Evolutionary conservation across 1,140 invertebrate species (phyloP), one percentile per base, ranked within the genome.

Genomic region (Propsilocerus akamusi): DNA sequence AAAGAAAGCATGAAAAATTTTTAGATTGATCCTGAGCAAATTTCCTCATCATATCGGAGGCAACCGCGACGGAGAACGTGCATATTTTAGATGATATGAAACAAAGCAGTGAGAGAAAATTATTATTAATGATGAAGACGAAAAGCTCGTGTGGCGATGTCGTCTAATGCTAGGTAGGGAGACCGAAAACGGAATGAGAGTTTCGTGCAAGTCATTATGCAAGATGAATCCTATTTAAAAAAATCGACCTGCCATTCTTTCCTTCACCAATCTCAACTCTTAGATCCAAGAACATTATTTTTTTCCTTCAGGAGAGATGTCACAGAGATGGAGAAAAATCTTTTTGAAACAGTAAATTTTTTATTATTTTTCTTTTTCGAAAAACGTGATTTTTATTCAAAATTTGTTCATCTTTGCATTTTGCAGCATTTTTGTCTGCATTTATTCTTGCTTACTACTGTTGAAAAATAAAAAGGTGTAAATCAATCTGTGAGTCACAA

Each of bases 321-420:
- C 17, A 14, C 14, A 37, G 6, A n/a, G 30, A 37, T 17, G 14
- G 20, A 37, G 32, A 37, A 6, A n/a, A 17, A 1, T 37, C n/a
- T n/a, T 6, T 17, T 17, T 37, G 11, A 37, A 37, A 37, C 32
- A 41, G 34, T 41, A 14, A 41, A 41, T 41, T 41, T 41, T 41
- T 41, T 41, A 41, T 41, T 41, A 41, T 41, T 41, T 41, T 41
- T 4, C 17, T 17, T 41, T 20, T 41, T 20, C 22, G 14, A 41
- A 41, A 41, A 41, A 41, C 34, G 34, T 41, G 34, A 41, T 41
- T 41, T 41, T 41, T 41, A 41, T 41, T 41, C 14, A 41, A 41
- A 41, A 20, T 41, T 37, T 41, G 17, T 41, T n/a, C n/a, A n/a
- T n/a, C n/a, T n/a, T n/a, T n/a, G n/a, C n/a, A n/a, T n/a, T n/a